These are phyloP conservation scores for Neodiprion lecontei DNA, from an alignment of 1,140 invertebrate species.

Conservation along the genomic window DNA sequence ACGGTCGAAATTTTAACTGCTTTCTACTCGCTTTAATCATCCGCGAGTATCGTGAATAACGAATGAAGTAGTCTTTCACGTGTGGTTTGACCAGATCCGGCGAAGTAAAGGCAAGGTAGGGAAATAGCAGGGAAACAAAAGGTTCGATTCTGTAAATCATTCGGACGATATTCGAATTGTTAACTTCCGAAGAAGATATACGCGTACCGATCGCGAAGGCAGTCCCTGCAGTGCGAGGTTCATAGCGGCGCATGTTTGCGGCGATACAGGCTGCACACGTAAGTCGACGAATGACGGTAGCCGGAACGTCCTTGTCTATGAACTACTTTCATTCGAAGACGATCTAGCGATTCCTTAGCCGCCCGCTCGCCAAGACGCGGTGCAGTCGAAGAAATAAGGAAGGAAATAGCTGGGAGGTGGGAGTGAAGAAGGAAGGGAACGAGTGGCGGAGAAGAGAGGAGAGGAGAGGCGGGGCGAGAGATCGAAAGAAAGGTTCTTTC, in stretches of 20 bases:
- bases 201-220: neutral
- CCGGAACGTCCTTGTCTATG: neutral
- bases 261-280: neutral
- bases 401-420: too few relatives aligned
- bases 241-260: neutral
- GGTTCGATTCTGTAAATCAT: neutral
- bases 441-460: too few relatives aligned
- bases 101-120: too few relatives aligned
- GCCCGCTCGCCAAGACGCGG: too few relatives aligned
- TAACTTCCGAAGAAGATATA: neutral
- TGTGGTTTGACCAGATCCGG: too few relatives aligned
- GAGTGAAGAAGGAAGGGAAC: too few relatives aligned
- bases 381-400: too few relatives aligned
- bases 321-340: slow-evolving; percentile 7
- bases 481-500: neutral
- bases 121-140: neutral
- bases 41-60: too few relatives aligned
- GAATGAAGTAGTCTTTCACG: too few relatives aligned
- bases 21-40: too few relatives aligned
- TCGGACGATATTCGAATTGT: neutral
- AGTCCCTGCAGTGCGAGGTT: neutral
- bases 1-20: too few relatives aligned
- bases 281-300: neutral
- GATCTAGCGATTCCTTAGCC: neutral
- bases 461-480: too few relatives aligned